Conservation (phyloP, 2,113 vertebrate genomes). For the Argyrosomus japonicus region DNA sequence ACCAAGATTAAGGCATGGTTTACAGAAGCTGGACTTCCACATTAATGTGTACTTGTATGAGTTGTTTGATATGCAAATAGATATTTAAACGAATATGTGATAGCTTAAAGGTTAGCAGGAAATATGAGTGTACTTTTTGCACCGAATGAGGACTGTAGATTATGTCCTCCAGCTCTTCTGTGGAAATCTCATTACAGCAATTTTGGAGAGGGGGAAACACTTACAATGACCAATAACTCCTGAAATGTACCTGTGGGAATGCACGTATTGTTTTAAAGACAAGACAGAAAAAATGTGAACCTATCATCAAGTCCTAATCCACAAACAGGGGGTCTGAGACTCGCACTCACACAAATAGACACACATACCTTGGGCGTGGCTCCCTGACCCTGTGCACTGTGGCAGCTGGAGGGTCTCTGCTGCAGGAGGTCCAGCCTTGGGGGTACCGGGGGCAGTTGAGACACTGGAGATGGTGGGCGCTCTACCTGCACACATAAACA, state of each 20-base stretch:
- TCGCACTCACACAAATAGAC: not conserved
- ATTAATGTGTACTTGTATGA: not conserved
- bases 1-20: not conserved
- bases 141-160: too few species aligned
- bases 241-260: not conserved
- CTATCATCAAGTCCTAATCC: too few species aligned
- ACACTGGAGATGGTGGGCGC: constrained; percentile 92
- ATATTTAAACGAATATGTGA: too few species aligned
- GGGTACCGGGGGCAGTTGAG: constrained; percentile 93
- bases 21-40: not conserved
- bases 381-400: constrained; percentile 85
- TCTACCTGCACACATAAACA: constrained; percentile 86
- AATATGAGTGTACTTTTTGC: too few species aligned
- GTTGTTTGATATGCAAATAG: not conserved
- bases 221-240: not conserved
- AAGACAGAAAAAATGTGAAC: not conserved
- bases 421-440: constrained; percentile 94
- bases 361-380: constrained; percentile 88
- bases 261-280: not conserved
- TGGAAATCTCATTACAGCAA: not conserved
- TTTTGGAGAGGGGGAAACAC: not conserved
- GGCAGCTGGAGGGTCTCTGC: constrained; percentile 84
- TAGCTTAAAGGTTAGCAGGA: too few species aligned
- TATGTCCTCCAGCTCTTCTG: not conserved
- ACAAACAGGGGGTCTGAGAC: too few species aligned